Percentiles rank a stretch among this genome's conserved stretches.
These are phyloP conservation scores for Schizopygopsis pylzovi DNA, from an alignment of 2,797 vertebrate genomes.

Conservation along the genomic window DNA sequence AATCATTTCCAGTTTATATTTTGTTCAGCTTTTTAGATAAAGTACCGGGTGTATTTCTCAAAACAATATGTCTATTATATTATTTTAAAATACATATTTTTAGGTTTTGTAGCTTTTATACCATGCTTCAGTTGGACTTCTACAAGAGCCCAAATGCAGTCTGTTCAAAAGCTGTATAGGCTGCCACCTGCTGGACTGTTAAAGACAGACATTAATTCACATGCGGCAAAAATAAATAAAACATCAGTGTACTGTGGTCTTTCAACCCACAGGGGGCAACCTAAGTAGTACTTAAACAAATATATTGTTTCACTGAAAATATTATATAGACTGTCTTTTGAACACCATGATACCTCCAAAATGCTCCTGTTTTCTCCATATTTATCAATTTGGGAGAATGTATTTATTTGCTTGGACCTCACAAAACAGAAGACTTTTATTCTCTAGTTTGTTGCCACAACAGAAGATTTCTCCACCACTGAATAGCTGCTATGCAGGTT, in stretches of 20 bases:
- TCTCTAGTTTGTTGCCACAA: neutral
- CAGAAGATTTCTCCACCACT: neutral
- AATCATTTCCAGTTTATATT: neutral
- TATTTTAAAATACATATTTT: neutral
- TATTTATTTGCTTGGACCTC: neutral
- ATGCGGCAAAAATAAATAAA: neutral
- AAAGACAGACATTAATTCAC: neutral
- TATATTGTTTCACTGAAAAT: neutral
- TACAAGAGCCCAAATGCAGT: neutral
- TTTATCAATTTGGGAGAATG: neutral
- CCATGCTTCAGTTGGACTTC: neutral
- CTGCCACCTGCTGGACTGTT: slow-evolving; percentile 18
- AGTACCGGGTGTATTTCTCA: neutral
- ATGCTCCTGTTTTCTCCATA: neutral
- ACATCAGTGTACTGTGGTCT: neutral
- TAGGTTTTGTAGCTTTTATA: neutral
- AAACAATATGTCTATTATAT: neutral
- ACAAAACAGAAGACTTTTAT: neutral
- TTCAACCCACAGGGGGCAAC: slow-evolving; percentile 21
- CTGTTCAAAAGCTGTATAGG: neutral
- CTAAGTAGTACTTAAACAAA: neutral
- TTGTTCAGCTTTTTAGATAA: neutral
- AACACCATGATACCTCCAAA: neutral
- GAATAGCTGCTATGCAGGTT: slow-evolving; percentile 22
- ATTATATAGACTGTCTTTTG: neutral